These are phyloP conservation scores for Pachyseris speciosa DNA, from an alignment of 64 coral and sea anemone genomes.

Conservation along the genomic window DNA sequence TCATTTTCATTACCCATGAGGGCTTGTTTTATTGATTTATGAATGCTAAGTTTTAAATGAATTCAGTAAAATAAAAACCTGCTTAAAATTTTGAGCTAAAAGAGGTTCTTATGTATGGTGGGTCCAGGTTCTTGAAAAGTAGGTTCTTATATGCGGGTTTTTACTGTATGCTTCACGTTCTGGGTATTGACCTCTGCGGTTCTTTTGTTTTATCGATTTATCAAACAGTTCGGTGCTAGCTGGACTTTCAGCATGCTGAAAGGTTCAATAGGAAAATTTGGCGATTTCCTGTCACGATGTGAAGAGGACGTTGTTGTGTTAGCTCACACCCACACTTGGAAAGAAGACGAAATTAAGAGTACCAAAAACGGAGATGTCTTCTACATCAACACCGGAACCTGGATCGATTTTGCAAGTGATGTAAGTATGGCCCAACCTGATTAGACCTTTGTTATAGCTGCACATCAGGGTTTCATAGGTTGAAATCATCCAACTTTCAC, in stretches of 20 bases:
- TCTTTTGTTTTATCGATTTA: not conserved
- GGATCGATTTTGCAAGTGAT: slow-evolving; percentile 1
- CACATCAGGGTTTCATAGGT: not conserved
- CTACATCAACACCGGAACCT: slow-evolving; percentile 14
- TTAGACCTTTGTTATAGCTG: not conserved
- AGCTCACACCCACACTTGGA: slow-evolving; percentile 5
- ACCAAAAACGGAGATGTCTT: slow-evolving; percentile 7
- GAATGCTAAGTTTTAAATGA: too few relatives aligned
- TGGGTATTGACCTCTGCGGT: not conserved
- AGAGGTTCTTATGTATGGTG: too few relatives aligned
- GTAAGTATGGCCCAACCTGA: not conserved
- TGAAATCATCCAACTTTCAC: not conserved
- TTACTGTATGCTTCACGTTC: not conserved
- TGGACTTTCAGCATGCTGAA: slow-evolving; percentile 13
- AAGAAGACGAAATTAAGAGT: not conserved
- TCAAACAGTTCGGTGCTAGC: slow-evolving; percentile 6
- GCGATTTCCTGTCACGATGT: not conserved
- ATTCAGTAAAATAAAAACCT: too few relatives aligned
- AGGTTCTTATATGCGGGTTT: too few relatives aligned
- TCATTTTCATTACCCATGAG: too few relatives aligned
- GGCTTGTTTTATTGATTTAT: too few relatives aligned
- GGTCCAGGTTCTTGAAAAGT: too few relatives aligned
- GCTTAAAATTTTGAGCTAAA: too few relatives aligned
- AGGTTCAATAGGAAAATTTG: slow-evolving; percentile 2
- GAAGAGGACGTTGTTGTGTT: slow-evolving; percentile 1